Conservation (phyloP, 2,113 vertebrate species). For the Herpetotheres cachinnans region DNA sequence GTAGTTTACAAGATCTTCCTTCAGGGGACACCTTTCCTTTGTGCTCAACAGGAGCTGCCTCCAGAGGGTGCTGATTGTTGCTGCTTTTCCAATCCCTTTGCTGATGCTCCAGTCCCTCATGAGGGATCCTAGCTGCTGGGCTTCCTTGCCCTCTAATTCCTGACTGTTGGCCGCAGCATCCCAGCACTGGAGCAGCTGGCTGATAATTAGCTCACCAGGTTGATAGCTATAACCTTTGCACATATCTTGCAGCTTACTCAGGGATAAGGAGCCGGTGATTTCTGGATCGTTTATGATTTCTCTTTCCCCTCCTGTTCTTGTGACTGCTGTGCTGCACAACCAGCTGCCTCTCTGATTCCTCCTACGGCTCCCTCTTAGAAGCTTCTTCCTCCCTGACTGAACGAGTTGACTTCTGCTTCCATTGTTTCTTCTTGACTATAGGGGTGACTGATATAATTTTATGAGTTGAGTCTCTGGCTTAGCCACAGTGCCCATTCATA, state of each 20-base stretch:
- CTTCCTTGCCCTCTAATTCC: background rate
- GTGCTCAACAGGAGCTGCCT: background rate
- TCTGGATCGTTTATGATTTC: background rate
- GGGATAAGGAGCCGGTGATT: background rate
- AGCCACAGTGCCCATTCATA: accelerated
- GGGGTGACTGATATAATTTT: background rate
- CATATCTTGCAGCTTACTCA: background rate
- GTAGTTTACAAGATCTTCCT: background rate
- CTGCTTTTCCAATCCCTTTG: background rate
- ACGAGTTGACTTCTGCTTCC: background rate
- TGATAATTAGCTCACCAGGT: background rate
- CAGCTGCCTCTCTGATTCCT: background rate
- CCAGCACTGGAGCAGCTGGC: background rate
- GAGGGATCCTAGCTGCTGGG: background rate
- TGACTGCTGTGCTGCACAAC: background rate
- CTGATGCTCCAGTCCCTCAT: background rate
- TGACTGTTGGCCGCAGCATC: background rate
- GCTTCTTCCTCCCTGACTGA: background rate
- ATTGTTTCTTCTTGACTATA: background rate
- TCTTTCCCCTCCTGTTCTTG: background rate
- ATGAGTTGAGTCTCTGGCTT: background rate
- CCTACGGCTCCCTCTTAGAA: background rate
- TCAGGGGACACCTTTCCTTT: background rate
- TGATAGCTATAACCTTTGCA: background rate
- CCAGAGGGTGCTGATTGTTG: background rate